These are phyloP conservation scores for Cantharis nigra DNA, from an alignment of 2,888 invertebrate genomes.

Conservation along the genomic window DNA sequence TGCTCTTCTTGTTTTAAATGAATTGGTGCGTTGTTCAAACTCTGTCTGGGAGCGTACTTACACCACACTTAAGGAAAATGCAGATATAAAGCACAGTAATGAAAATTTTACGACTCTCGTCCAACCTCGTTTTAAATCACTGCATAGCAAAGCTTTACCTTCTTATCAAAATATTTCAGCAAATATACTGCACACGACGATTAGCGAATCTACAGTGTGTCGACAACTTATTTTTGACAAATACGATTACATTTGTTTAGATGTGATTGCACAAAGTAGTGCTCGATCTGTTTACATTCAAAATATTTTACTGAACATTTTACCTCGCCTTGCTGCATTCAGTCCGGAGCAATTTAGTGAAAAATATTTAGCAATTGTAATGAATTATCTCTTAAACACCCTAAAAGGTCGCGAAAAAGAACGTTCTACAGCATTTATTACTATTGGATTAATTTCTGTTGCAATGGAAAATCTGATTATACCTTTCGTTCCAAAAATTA, in stretches of 20 bases:
- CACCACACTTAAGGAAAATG: slow-evolving; percentile 66
- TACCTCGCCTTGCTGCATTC: slow-evolving; percentile 94
- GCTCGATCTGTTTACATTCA: slow-evolving; percentile 79
- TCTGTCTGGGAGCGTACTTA: slow-evolving; percentile 84
- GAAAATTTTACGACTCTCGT: slow-evolving; percentile 45
- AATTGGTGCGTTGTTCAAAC: slow-evolving; percentile 89
- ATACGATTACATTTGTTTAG: slow-evolving; percentile 77
- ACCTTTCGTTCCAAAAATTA: slow-evolving; percentile 79
- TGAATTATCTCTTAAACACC: slow-evolving; percentile 77
- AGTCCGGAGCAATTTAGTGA: slow-evolving; percentile 79
- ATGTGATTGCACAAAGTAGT: slow-evolving; percentile 78
- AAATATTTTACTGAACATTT: slow-evolving; percentile 80
- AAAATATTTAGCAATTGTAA: slow-evolving; percentile 73
- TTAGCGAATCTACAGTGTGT: slow-evolving; percentile 88
- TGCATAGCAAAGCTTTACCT: slow-evolving; percentile 51
- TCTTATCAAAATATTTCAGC: slow-evolving; percentile 57
- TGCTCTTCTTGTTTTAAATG: slow-evolving; percentile 89
- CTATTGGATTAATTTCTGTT: slow-evolving; percentile 88
- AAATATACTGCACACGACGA: slow-evolving; percentile 59
- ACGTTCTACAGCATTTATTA: slow-evolving; percentile 84
- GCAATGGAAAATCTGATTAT: slow-evolving; percentile 84
- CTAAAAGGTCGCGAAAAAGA: slow-evolving; percentile 84
- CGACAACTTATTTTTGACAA: slow-evolving; percentile 80
- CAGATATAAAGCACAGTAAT: slow-evolving; percentile 46
- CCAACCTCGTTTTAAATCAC: slow-evolving; percentile 56